These are phyloP conservation scores for Motacilla alba DNA, from an alignment of 2,113 vertebrate species.

Conservation along the genomic window DNA sequence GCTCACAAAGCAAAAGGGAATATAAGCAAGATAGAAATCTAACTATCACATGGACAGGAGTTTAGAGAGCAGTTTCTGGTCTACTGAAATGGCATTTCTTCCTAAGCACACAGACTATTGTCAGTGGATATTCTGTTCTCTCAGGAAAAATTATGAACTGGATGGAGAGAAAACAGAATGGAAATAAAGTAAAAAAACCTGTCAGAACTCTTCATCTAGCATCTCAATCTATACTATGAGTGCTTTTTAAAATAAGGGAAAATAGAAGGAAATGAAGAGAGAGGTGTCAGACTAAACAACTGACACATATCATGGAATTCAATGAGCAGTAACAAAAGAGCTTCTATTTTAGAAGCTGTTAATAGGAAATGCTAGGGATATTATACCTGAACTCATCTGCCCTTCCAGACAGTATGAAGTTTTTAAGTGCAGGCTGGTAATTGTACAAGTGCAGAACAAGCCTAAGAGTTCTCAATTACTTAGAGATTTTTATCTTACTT, in stretches of 20 bases:
- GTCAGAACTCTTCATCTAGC: background rate
- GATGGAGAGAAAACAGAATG: background rate
- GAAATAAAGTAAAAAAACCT: background rate
- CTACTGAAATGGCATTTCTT: background rate
- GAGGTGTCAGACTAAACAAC: background rate
- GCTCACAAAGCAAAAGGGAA: background rate
- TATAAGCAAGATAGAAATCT: background rate
- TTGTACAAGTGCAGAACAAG: background rate
- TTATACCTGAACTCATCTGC: background rate
- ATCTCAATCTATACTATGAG: background rate
- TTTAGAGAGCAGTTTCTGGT: background rate
- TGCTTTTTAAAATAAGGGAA: background rate
- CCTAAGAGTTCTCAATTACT: background rate
- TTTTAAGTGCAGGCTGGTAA: background rate
- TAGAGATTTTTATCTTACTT: background rate
- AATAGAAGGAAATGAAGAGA: background rate
- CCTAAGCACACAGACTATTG: background rate
- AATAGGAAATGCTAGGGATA: background rate
- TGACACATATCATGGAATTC: background rate
- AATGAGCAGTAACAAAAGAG: background rate
- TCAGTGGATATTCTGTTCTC: background rate
- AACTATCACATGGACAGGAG: accelerated
- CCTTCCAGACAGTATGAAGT: background rate
- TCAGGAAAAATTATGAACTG: background rate
- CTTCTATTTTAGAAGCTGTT: background rate